A percentile compares a stretch with the other conserved stretches of the same genome.
Conservation (phyloP, 2,797 vertebrate species). For the Lutjanus argentimaculatus region DNA sequence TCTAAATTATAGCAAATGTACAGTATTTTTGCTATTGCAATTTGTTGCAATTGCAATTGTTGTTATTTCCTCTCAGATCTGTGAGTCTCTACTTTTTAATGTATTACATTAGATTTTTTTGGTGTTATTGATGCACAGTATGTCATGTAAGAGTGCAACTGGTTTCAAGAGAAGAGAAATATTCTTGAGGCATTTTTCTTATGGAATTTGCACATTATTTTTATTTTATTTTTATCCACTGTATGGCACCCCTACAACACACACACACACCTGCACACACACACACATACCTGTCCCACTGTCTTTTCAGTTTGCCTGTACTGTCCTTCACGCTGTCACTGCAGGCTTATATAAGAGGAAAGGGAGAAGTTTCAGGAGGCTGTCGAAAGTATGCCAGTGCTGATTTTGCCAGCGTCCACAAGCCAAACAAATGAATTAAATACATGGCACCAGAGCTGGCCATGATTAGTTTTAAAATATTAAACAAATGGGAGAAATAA, state of each 20-base stretch:
- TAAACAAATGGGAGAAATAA: conserved; percentile 37
- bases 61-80: neutral
- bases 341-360: conserved; percentile 39
- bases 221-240: conserved; percentile 10
- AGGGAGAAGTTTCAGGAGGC: conserved; percentile 38
- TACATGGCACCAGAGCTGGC: conserved; percentile 32
- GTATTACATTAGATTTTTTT: neutral
- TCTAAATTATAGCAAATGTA: too few relatives aligned
- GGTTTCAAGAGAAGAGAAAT: neutral
- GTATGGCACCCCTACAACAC: neutral
- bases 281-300: conserved; percentile 18
- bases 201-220: conserved; percentile 4
- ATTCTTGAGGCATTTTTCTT: neutral
- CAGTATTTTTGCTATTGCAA: too few relatives aligned
- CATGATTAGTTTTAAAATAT: conserved; percentile 48
- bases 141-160: neutral
- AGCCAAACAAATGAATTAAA: conserved; percentile 42
- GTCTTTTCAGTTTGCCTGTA: conserved; percentile 37
- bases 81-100: neutral
- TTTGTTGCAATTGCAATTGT: too few relatives aligned
- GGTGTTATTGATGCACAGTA: neutral
- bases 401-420: conserved; percentile 37
- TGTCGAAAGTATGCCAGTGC: conserved; percentile 22
- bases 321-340: conserved; percentile 59
- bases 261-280: neutral